Percentiles rank a stretch among this genome's conserved stretches.
Evolutionary conservation across 2,797 vertebrate genomes (phyloP).

Genomic region (Austrolebias charrua): DNA sequence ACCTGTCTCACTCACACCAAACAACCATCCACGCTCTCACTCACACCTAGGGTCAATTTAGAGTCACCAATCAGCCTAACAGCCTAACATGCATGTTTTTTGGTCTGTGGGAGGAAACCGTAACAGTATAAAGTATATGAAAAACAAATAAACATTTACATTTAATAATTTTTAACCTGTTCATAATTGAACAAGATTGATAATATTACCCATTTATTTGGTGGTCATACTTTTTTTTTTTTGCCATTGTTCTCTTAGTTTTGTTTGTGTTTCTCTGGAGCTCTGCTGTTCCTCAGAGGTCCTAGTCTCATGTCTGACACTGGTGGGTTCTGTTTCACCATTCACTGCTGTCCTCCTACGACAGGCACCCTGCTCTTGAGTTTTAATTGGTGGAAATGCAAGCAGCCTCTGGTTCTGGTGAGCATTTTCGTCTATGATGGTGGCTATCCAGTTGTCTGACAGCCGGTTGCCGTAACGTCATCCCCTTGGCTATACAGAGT

Average conservation of each 20-base stretch:
- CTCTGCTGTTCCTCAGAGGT: conserved; percentile 64
- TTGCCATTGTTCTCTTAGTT: neutral
- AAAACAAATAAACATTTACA: too few relatives aligned
- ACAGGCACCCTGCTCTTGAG: conserved; percentile 51
- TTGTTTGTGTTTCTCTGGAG: conserved; percentile 20
- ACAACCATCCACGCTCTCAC: too few relatives aligned
- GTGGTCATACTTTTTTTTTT: neutral
- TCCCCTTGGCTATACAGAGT: conserved; percentile 66
- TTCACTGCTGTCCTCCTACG: conserved; percentile 45
- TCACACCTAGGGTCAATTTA: too few relatives aligned
- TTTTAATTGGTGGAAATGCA: conserved; percentile 78
- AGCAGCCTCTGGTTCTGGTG: conserved; percentile 70
- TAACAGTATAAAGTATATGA: too few relatives aligned
- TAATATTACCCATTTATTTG: too few relatives aligned
- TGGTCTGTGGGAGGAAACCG: too few relatives aligned
- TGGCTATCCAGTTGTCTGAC: conserved; percentile 63
- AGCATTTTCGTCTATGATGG: conserved; percentile 57
- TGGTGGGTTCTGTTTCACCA: conserved; percentile 63
- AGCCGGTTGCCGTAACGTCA: conserved; percentile 73
- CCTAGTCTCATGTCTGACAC: conserved; percentile 56
- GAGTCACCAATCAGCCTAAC: too few relatives aligned
- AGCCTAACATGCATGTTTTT: too few relatives aligned
- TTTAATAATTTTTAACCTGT: too few relatives aligned
- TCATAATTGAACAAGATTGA: too few relatives aligned
- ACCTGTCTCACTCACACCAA: too few relatives aligned